Percentiles rank a stretch among this genome's conserved stretches.
These are phyloP conservation scores for Elgaria multicarinata DNA, from an alignment of 2,113 vertebrate genomes.

Conservation along the genomic window DNA sequence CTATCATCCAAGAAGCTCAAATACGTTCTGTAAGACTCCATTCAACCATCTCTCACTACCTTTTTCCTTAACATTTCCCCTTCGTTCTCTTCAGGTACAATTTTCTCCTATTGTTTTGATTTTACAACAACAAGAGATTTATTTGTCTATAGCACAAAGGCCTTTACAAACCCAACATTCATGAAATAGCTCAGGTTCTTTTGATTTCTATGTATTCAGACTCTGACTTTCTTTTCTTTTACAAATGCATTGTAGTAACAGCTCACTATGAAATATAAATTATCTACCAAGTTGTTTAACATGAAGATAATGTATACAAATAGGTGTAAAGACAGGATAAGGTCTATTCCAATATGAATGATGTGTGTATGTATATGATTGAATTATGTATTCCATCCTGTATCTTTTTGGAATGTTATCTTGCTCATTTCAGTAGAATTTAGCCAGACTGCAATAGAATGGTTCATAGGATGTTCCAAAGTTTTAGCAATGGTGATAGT, in stretches of 20 bases:
- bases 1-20: slow-evolving; percentile 35
- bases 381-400: neutral
- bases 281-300: neutral
- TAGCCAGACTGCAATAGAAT: neutral
- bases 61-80: slow-evolving; percentile 4
- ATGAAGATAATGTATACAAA: neutral
- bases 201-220: slow-evolving; percentile 16
- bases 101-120: neutral
- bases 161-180: too few species aligned
- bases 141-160: too few species aligned
- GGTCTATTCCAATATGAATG: neutral
- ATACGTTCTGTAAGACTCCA: slow-evolving; percentile 10
- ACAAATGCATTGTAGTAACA: neutral
- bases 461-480: neutral
- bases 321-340: neutral
- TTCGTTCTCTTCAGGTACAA: neutral
- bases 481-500: neutral
- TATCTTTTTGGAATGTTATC: neutral
- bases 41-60: slow-evolving; percentile 18
- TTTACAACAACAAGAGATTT: too few species aligned
- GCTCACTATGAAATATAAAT: neutral
- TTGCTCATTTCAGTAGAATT: neutral
- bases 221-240: neutral
- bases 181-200: too few species aligned
- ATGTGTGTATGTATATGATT: neutral